Evolutionary conservation across 2,888 invertebrate genomes (phyloP).

Genomic region (Macroteleia sp.): DNA sequence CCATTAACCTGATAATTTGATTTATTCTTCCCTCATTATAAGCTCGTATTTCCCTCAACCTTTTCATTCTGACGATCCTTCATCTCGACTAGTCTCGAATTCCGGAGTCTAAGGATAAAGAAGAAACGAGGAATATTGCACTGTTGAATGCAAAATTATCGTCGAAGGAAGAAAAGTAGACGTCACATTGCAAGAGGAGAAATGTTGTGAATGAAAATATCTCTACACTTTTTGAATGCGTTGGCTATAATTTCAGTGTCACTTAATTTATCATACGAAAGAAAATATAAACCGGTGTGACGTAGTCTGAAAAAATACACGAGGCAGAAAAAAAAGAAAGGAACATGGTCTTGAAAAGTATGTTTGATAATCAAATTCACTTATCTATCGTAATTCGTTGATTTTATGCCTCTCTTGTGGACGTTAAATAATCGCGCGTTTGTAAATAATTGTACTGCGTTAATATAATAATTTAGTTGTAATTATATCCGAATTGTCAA

Average conservation of each 20-base stretch:
- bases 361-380: too few species aligned
- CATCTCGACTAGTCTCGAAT: slow-evolving; percentile 20
- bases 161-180: too few species aligned
- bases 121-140: not conserved
- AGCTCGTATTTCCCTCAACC: slow-evolving; percentile 28
- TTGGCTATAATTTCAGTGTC: not conserved
- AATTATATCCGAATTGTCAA: too few species aligned
- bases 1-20: slow-evolving; percentile 44
- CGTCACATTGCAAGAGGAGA: not conserved
- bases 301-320: too few species aligned
- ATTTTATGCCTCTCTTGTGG: too few species aligned
- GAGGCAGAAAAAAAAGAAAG: too few species aligned
- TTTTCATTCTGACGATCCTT: slow-evolving; percentile 30
- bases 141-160: slow-evolving; percentile 28
- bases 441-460: too few species aligned
- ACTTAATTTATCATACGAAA: not conserved
- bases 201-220: slow-evolving; percentile 16
- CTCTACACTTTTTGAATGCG: not conserved
- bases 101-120: not conserved
- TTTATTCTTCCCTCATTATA: slow-evolving; percentile 41
- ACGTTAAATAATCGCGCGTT: too few species aligned
- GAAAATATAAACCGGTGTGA: not conserved
- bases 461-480: too few species aligned
- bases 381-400: too few species aligned
- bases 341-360: too few species aligned